Evolutionary conservation across 2,888 invertebrate species (phyloP).

Genomic region (Zaprionus obscuricornis): DNA sequence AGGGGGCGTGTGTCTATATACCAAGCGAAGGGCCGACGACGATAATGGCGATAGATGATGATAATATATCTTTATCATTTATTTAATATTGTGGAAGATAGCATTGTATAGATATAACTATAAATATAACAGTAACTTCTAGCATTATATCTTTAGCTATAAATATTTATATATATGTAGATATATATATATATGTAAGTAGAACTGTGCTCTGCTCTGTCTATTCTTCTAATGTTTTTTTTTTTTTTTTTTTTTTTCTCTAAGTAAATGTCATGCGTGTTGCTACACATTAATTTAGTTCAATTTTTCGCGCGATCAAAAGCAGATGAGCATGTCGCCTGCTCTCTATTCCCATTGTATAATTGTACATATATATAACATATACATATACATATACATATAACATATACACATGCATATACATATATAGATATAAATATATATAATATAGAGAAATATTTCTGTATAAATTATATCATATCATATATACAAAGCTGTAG

Average conservation of each 20-base stretch:
- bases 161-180: slow-evolving; percentile 5
- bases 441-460: no score
- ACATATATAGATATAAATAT: slow-evolving; percentile 32
- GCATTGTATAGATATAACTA: not conserved
- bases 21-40: no score
- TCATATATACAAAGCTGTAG: slow-evolving; percentile 25
- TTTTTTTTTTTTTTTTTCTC: slow-evolving; percentile 16
- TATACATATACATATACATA: slow-evolving; percentile 13
- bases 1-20: no score
- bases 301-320: slow-evolving; percentile 76
- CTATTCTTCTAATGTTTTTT: slow-evolving; percentile 4
- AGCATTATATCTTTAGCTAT: not conserved
- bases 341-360: slow-evolving; percentile 43
- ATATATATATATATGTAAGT: not conserved
- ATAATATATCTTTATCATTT: slow-evolving; percentile 37
- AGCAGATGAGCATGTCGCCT: slow-evolving; percentile 74
- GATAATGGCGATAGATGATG: no score
- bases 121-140: no score
- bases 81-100: slow-evolving; percentile 20
- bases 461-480: slow-evolving; percentile 56
- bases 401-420: slow-evolving; percentile 4
- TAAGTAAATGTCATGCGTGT: slow-evolving; percentile 64
- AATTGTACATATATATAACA: slow-evolving; percentile 15
- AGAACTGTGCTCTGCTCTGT: slow-evolving; percentile 1
- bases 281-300: slow-evolving; percentile 74